Evolutionary conservation across 2,113 vertebrate genomes (phyloP).

Genomic region (Neotoma lepida): DNA sequence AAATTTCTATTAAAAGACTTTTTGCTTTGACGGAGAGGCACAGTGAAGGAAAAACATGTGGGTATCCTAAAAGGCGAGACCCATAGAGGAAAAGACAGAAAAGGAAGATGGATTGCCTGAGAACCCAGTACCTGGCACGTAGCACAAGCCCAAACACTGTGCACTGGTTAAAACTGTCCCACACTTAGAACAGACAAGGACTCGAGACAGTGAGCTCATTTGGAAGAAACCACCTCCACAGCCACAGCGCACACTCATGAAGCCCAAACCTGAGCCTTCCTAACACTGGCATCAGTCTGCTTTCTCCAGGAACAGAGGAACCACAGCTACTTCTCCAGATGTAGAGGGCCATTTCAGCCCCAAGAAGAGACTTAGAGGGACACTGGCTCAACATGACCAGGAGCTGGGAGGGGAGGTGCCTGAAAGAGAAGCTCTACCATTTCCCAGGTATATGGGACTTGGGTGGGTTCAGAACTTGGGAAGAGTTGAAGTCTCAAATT

Average conservation of each 20-base stretch:
- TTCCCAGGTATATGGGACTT: constrained; percentile 1
- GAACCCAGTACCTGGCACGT: background rate
- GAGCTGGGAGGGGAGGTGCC: background rate
- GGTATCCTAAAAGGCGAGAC: constrained; percentile 44
- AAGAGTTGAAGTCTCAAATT: constrained; percentile 37
- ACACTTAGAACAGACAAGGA: constrained; percentile 22
- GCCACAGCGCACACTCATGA: constrained; percentile 28
- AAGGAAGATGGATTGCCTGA: background rate
- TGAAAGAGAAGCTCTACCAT: background rate
- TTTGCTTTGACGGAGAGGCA: constrained; percentile 64
- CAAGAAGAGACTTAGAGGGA: constrained; percentile 7
- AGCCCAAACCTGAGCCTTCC: constrained; percentile 10
- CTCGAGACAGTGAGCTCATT: constrained; percentile 21
- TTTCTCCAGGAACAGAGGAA: constrained; percentile 32
- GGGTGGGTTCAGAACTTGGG: background rate
- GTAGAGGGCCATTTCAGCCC: background rate
- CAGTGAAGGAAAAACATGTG: constrained; percentile 58
- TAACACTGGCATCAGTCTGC: constrained; percentile 37
- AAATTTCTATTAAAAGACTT: constrained; percentile 53
- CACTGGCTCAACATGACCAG: constrained; percentile 22
- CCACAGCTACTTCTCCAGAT: background rate
- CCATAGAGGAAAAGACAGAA: constrained; percentile 28
- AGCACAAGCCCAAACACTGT: constrained; percentile 9
- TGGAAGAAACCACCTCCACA: constrained; percentile 3
- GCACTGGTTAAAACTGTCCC: constrained; percentile 10